A percentile compares a stretch with the other conserved stretches of the same genome.
Evolutionary conservation across 1,140 invertebrate species (phyloP).

Genomic region (Akabosia matsudoensis): DNA sequence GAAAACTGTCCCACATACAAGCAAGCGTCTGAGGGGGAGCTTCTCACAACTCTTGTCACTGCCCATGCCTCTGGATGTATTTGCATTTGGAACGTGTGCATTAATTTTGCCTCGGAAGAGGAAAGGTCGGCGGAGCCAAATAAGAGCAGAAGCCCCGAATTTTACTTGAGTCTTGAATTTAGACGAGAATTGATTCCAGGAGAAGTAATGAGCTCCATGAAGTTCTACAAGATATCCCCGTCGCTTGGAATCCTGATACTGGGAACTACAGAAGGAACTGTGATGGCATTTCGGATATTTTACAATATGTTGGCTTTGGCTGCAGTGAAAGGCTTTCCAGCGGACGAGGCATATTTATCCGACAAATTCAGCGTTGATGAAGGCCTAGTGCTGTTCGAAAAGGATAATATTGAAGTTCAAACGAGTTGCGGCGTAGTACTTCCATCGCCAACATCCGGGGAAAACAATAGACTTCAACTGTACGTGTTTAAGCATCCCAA

Average conservation of each 20-base stretch:
- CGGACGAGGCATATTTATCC: background rate
- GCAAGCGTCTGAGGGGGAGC: background rate
- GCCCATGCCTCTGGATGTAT: slow-evolving; percentile 8
- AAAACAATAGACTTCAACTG: background rate
- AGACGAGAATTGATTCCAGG: background rate
- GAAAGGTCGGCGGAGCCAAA: background rate
- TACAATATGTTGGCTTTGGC: background rate
- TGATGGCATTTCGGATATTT: background rate
- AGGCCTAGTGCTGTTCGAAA: background rate
- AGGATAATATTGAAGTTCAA: background rate
- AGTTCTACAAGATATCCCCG: background rate
- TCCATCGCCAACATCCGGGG: background rate
- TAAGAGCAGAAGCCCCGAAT: background rate
- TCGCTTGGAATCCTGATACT: background rate
- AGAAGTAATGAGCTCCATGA: background rate
- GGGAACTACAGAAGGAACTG: background rate
- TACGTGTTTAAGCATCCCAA: slow-evolving; percentile 3
- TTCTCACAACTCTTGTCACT: background rate
- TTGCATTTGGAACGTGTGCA: slow-evolving; percentile 21
- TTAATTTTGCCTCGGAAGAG: background rate
- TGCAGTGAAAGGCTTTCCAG: background rate
- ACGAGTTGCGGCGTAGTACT: background rate
- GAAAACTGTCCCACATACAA: background rate
- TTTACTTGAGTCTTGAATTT: background rate
- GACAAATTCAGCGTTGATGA: background rate